A percentile compares a stretch with the other conserved stretches of the same genome.
These are phyloP conservation scores for Chlorodrepanis virens DNA, from an alignment of 2,113 vertebrate genomes.

Conservation along the genomic window DNA sequence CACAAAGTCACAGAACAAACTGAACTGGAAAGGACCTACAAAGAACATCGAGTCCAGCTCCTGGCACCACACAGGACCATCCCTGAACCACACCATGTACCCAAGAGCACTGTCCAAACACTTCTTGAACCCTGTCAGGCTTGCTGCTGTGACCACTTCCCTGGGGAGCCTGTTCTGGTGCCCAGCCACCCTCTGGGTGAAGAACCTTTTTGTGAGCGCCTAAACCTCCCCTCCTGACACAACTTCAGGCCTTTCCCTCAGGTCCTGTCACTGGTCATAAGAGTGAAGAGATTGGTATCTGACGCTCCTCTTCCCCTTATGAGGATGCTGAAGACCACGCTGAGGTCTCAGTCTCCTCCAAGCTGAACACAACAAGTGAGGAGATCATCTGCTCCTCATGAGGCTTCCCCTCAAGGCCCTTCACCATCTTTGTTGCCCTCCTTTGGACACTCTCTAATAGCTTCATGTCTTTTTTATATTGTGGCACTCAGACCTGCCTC, in stretches of 20 bases:
- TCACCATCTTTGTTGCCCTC: not conserved
- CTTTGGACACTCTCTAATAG: not conserved
- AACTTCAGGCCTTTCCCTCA: accelerated
- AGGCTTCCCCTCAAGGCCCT: accelerated
- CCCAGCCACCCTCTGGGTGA: not conserved
- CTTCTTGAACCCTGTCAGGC: not conserved
- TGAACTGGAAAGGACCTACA: not conserved
- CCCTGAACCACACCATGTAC: not conserved
- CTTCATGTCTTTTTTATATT: accelerated
- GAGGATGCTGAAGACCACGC: not conserved
- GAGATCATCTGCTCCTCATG: not conserved
- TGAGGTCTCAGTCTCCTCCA: not conserved
- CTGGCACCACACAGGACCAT: not conserved
- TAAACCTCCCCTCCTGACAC: not conserved
- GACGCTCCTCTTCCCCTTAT: not conserved
- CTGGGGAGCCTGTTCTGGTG: not conserved
- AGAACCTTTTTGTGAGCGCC: not conserved
- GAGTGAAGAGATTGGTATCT: not conserved
- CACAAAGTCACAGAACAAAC: not conserved
- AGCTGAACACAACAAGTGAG: not conserved
- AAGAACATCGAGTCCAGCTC: not conserved
- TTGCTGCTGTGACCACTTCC: not conserved
- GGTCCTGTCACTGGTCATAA: not conserved
- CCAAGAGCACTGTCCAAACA: not conserved
- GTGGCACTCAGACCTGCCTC: not conserved